Evolutionary conservation across 2,888 invertebrate species (phyloP).

Genomic region (Agonopterix heracliana): DNA sequence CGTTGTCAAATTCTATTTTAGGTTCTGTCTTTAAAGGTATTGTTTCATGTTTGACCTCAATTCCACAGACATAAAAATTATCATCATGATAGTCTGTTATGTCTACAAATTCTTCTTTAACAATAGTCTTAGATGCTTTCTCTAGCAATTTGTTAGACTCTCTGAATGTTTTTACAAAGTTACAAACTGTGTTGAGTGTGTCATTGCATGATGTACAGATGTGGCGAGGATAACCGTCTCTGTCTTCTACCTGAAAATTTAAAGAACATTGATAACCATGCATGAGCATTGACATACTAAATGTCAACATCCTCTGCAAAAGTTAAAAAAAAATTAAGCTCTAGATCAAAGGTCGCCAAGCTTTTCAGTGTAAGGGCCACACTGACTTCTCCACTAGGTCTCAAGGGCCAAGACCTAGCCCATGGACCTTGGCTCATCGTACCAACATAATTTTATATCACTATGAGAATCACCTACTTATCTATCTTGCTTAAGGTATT

Average conservation of each 20-base stretch:
- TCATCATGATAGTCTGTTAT: slow-evolving; percentile 9
- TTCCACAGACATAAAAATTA: slow-evolving; percentile 17
- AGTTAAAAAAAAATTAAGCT: too few relatives aligned
- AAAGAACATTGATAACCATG: too few relatives aligned
- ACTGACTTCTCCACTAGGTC: too few relatives aligned
- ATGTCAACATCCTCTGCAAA: too few relatives aligned
- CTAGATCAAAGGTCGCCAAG: too few relatives aligned
- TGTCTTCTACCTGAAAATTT: slow-evolving; percentile 51
- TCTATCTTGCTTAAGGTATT: too few relatives aligned
- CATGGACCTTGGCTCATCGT: too few relatives aligned
- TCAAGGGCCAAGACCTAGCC: too few relatives aligned
- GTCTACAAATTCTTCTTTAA: slow-evolving; percentile 40
- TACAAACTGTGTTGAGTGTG: slow-evolving; percentile 36
- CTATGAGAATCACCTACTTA: too few relatives aligned
- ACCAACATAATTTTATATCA: too few relatives aligned
- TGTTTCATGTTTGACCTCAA: slow-evolving; percentile 14
- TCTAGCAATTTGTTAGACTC: slow-evolving; percentile 42
- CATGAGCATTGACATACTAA: too few relatives aligned
- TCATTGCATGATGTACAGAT: slow-evolving; percentile 50
- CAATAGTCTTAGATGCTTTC: slow-evolving; percentile 26
- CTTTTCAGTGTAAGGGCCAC: too few relatives aligned
- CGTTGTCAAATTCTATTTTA: slow-evolving; percentile 18
- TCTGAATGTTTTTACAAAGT: slow-evolving; percentile 51
- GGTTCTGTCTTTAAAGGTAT: slow-evolving; percentile 31
- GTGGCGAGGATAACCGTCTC: slow-evolving; percentile 50